A percentile compares a stretch with the other conserved stretches of the same genome.
Evolutionary conservation across 2,797 vertebrate genomes (phyloP).

Genomic region (Poeciliopsis turneri): DNA sequence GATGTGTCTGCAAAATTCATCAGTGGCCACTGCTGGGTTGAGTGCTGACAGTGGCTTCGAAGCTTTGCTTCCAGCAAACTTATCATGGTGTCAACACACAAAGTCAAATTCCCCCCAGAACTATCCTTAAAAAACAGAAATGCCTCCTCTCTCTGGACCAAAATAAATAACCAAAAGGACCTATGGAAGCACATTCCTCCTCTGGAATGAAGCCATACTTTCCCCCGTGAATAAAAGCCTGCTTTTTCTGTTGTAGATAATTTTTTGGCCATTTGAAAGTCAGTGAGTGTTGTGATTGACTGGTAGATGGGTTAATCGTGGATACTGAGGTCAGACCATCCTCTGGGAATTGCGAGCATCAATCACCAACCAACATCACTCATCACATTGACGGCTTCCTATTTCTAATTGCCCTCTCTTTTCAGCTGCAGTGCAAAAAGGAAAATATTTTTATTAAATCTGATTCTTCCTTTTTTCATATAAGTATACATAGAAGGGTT

Average conservation of each 20-base stretch:
- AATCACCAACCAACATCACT: conserved; percentile 42
- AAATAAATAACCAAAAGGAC: conserved; percentile 63
- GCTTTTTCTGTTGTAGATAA: conserved; percentile 10
- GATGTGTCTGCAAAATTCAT: conserved; percentile 59
- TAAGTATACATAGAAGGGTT: not conserved
- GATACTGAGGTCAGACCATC: conserved; percentile 57
- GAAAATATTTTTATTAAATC: conserved; percentile 3
- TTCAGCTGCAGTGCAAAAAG: not conserved
- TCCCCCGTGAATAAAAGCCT: conserved; percentile 25
- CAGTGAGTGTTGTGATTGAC: conserved; percentile 49
- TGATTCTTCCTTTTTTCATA: not conserved
- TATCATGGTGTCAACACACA: conserved; percentile 67
- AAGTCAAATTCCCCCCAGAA: conserved; percentile 43
- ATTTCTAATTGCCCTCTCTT: conserved; percentile 30
- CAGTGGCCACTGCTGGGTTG: conserved; percentile 32
- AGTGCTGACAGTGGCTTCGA: conserved; percentile 49
- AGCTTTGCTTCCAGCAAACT: conserved; percentile 59
- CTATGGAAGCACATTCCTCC: conserved; percentile 61
- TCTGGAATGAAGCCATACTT: conserved; percentile 30
- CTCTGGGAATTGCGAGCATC: conserved; percentile 53
- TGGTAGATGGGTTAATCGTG: conserved; percentile 44
- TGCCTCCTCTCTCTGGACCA: conserved; percentile 45
- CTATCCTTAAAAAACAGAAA: conserved; percentile 55
- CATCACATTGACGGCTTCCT: conserved; percentile 33
- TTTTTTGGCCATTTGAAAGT: conserved; percentile 50